Base-by-base conservation (phyloP, 2,797 vertebrate species). In the Muraenolepis orangiensis region DNA sequence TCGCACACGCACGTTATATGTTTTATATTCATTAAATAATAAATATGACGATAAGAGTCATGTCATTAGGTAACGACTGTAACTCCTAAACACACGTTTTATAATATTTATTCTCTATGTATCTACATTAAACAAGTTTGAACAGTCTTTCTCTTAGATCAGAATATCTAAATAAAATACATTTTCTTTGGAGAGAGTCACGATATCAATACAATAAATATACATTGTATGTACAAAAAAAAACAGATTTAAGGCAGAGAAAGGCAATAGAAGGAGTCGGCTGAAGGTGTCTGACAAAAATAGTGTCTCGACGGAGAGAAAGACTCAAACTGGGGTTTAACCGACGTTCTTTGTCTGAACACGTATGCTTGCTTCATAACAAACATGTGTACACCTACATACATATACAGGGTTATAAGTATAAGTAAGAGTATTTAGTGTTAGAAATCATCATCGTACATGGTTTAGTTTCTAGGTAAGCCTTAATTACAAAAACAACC, bases 161-260 rank as follows among this genome's bases (percentile, higher is more conserved):
- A 81, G 73, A 84, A 67, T 85, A 77, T 79, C 84, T 84, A 90
- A 75, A 68, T 74, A 67, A 66, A 76, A 79, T 26, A 64, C n/a
- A 26, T 64, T 7, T 64, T 84, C 71, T 87, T 57, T 86, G 86
- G 90, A 90, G 90, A 90, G 88, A 91, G 90, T 85, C 90, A 93
- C 85, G 82, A 87, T 87, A 89, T 85, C 79, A 85, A 89, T 83
- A 91, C 82, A 82, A 85, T 80, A n/a, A n/a, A 73, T 81, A 86
- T 87, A 88, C 80, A 79, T 28, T 66, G 72, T 81, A 86, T 83
- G 57, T 82, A 92, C 80, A 86, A 78, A 87, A 86, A 78, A 87
- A 82, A 80, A 83, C 77, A 88, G 76, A 88, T 86, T 81, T 93
- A 91, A 93, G 92, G 92, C 91, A 90, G 84, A 91, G 85, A 78